Evolutionary conservation across 64 coral and sea anemone species (phyloP).

Genomic region (Exaiptasia diaphana): DNA sequence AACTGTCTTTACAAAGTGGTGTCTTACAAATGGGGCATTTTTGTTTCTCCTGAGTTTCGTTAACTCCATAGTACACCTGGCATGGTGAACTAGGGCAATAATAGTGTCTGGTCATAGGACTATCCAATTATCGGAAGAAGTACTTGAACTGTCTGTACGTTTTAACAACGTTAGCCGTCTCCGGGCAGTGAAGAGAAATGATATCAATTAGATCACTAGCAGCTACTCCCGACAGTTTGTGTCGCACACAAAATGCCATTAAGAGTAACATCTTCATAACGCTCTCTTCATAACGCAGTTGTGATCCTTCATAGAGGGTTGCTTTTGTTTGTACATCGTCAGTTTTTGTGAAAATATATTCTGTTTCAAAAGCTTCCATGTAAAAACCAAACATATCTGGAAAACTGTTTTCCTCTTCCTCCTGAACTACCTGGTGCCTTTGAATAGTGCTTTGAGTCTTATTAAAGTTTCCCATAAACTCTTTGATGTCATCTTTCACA

Average conservation of each 20-base stretch:
- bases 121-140: neutral
- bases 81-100: neutral
- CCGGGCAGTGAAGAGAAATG: conserved; percentile 5
- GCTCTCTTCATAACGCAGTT: neutral
- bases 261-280: conserved; percentile 1
- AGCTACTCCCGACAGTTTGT: conserved; percentile 3
- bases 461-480: no score
- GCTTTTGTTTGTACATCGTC: no score
- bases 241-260: conserved; percentile 1
- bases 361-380: no score
- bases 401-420: no score
- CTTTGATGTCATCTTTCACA: no score
- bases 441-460: no score
- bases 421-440: no score
- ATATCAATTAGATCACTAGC: conserved; percentile 17
- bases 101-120: conserved; percentile 2
- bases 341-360: no score
- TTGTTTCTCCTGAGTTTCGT: neutral
- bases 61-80: conserved; percentile 8
- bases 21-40: neutral
- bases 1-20: neutral
- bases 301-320: neutral
- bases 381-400: no score
- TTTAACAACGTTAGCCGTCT: neutral
- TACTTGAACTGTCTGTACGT: neutral